Conservation (phyloP, 2,113 vertebrate genomes). For the Notothenia rossii region DNA sequence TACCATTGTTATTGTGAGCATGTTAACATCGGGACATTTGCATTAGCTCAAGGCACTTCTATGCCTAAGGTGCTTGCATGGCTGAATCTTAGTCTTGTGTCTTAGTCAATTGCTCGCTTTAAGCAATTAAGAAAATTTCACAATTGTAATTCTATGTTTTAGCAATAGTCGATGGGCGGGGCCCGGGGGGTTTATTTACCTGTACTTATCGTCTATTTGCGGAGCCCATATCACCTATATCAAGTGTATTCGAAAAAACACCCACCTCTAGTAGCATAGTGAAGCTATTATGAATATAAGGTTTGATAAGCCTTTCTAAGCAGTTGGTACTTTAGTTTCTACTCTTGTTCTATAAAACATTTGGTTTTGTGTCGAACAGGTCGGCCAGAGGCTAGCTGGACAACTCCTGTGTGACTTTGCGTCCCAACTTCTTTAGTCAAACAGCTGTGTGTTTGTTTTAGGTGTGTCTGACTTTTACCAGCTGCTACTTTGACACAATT, state of each 20-base stretch:
- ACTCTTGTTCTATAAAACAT: neutral
- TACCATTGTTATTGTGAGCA: neutral
- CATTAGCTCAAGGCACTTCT: neutral
- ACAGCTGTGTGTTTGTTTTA: conserved; percentile 57
- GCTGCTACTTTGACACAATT: neutral
- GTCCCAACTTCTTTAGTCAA: conserved; percentile 43
- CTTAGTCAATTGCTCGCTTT: neutral
- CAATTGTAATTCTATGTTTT: neutral
- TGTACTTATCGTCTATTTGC: too few species aligned
- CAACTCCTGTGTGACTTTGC: conserved; percentile 20
- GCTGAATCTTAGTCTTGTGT: neutral
- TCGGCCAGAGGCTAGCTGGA: conserved; percentile 9
- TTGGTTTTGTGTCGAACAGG: conserved; percentile 1
- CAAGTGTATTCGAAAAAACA: neutral
- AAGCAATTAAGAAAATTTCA: neutral
- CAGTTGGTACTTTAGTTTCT: neutral
- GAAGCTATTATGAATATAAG: neutral
- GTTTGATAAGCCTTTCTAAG: neutral
- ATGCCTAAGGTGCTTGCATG: neutral
- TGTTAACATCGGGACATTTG: neutral
- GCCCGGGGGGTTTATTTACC: too few species aligned
- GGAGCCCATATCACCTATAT: neutral
- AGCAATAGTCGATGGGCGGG: neutral
- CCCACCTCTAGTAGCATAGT: neutral
- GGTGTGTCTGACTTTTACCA: conserved; percentile 58